Percentiles rank a stretch among this genome's conserved stretches.
Evolutionary conservation across 2,113 vertebrate species (phyloP).

Genomic region (Silurus asotus): DNA sequence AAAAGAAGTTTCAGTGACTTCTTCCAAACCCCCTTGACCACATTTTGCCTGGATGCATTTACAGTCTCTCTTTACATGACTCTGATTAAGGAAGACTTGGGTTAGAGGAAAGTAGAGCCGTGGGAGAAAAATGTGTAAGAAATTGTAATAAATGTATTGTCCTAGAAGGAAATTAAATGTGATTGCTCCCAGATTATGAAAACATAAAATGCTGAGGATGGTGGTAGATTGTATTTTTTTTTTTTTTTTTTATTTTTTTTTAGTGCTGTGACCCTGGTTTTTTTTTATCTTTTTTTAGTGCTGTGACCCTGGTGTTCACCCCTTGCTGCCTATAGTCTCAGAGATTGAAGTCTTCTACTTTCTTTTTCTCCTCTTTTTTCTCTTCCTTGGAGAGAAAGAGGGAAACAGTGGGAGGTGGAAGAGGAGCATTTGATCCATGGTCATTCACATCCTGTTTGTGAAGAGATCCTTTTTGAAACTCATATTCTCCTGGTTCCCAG

Average conservation of each 20-base stretch:
- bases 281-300: background rate
- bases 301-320: background rate
- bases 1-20: conserved; percentile 31
- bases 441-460: conserved; percentile 40
- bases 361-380: conserved; percentile 13
- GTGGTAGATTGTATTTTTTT: background rate
- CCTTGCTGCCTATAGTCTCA: background rate
- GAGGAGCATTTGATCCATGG: conserved; percentile 27
- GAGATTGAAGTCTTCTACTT: conserved; percentile 50
- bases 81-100: conserved; percentile 29
- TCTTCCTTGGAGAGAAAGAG: conserved; percentile 3
- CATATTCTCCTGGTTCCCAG: conserved; percentile 18
- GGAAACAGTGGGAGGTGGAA: conserved; percentile 38
- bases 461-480: conserved; percentile 30
- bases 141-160: conserved; percentile 12
- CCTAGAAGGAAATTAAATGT: background rate
- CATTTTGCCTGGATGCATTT: conserved; percentile 60
- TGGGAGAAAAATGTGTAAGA: conserved; percentile 5
- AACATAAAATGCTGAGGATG: conserved; percentile 4
- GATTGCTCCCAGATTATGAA: conserved; percentile 28
- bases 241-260: background rate
- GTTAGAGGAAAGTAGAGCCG: conserved; percentile 50
- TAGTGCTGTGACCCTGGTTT: background rate
- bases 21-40: conserved; percentile 49
- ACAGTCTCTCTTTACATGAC: conserved; percentile 53